Evolutionary conservation across 2,797 vertebrate species (phyloP), one percentile per base, ranked within the genome.

Genomic region (Liparis tanakae): DNA sequence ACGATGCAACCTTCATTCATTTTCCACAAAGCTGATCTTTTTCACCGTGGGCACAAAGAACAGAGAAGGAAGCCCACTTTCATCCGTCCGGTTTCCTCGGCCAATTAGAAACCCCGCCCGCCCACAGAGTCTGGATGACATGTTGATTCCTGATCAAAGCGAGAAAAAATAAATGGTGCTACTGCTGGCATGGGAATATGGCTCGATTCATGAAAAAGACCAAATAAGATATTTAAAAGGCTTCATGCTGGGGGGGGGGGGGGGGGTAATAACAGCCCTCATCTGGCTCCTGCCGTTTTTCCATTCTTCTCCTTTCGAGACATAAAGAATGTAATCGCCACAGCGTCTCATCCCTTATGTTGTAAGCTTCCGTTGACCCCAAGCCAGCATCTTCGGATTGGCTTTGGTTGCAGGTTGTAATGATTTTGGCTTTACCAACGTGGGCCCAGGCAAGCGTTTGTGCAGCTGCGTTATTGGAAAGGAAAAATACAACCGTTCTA

Each of bases 61-160:
- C 41, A 69, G 61, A 74, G 33, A 60, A 57, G 54, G 34, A 64
- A 74, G 56, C 20, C 59, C 44, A 0, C 10, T 70, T 80, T 67
- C 10, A 56, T 62, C 57, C 54, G 41, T 68, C 36, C 25, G 3
- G 7, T 51, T 70, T 78, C 55, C 50, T 62, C 30, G 3, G 57
- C 76, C 83, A 86, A 74, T 85, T 67, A 80, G 41, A 80, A 46
- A 22, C 71, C 69, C 60, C 4, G 3, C 51, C 72, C 13, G 15
- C 80, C 79, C 67, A 80, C 77, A 30, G 39, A 59, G 58, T 48
- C 39, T 56, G 34, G 44, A 64, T 70, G 34, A 82, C 67, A 65
- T 72, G 66, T 55, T 59, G 72, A 81, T 73, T 84, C 72, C 55
- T 78, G 66, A 85, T 74, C 60, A 60, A 25, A 53, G 7, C 13